Evolutionary conservation across 2,888 invertebrate species (phyloP).

Genomic region (Drosophila anomelani): DNA sequence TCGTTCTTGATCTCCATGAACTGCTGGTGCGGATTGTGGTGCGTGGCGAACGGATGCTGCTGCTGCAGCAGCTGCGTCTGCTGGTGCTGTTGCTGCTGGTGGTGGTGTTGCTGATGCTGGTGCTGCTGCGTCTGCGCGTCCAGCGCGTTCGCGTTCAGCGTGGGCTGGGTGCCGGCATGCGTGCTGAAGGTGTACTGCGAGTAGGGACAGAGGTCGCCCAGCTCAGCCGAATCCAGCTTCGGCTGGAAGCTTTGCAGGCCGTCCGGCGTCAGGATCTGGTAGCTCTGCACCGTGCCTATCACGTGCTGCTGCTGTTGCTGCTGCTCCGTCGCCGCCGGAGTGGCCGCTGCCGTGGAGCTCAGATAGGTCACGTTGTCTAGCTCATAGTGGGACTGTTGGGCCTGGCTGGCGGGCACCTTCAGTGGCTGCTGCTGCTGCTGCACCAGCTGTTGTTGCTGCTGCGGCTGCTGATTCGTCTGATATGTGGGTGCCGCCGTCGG

Average conservation of each 20-base stretch:
- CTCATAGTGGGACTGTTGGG: conserved; percentile 81
- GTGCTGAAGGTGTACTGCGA: conserved; percentile 81
- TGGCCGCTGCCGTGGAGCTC: conserved; percentile 75
- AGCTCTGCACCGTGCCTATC: conserved; percentile 83
- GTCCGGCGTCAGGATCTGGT: conserved; percentile 83
- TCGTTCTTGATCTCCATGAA: conserved; percentile 84
- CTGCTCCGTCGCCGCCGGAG: conserved; percentile 74
- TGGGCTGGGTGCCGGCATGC: conserved; percentile 76
- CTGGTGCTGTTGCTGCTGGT: conserved; percentile 64
- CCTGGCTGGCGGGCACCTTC: conserved; percentile 53
- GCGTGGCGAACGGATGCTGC: conserved; percentile 64
- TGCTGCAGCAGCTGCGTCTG: conserved; percentile 65
- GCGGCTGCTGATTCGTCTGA: conserved; percentile 70
- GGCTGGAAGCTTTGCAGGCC: conserved; percentile 83
- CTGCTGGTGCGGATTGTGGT: conserved; percentile 77
- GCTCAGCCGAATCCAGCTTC: conserved; percentile 69
- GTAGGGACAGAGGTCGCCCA: conserved; percentile 82
- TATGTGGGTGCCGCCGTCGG: conserved; percentile 65
- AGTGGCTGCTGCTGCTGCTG: conserved; percentile 55
- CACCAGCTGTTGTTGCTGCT: conserved; percentile 56
- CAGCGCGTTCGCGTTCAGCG: conserved; percentile 67
- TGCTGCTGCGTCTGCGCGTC: conserved; percentile 69
- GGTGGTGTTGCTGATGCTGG: conserved; percentile 65
- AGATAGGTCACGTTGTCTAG: conserved; percentile 83
- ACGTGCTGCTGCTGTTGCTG: conserved; percentile 77